phyloP scores from a whole-genome alignment of 1,140 invertebrate genomes.

The Eumaeus atala region DNA sequence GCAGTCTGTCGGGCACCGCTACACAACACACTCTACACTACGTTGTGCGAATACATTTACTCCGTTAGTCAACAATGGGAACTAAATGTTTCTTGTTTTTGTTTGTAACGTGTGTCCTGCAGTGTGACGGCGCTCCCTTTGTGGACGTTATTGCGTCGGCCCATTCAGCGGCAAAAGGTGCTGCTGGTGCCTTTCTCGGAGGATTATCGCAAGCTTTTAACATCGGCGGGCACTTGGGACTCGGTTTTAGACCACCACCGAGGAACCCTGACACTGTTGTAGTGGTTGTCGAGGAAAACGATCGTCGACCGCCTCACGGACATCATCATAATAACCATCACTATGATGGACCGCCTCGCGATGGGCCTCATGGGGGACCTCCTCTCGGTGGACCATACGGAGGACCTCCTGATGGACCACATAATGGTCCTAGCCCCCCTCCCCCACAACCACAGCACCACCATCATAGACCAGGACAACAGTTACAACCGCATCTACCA shows the following conservation, averaged over 20 bases:
- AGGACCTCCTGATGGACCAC: too few relatives aligned
- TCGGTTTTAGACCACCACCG: neutral
- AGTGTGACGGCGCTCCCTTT: neutral
- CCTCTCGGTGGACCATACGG: too few relatives aligned
- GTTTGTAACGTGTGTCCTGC: neutral
- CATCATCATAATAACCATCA: neutral
- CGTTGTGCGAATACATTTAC: neutral
- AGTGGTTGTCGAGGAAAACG: neutral
- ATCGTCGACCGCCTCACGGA: neutral
- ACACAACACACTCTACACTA: neutral
- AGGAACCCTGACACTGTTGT: constrained; percentile 2
- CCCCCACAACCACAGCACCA: neutral
- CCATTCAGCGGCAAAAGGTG: neutral
- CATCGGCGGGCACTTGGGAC: neutral
- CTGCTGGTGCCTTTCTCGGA: neutral
- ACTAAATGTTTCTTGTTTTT: neutral
- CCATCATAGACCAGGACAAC: neutral
- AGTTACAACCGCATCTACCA: neutral
- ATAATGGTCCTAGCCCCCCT: neutral
- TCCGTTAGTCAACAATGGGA: neutral
- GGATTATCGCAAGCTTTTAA: neutral
- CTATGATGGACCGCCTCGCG: too few relatives aligned
- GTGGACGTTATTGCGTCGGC: constrained; percentile 4
- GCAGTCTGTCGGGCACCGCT: neutral
- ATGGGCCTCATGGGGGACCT: too few relatives aligned